phyloP scores from a whole-genome alignment of 2,797 vertebrate genomes.

The Mycteria americana region DNA sequence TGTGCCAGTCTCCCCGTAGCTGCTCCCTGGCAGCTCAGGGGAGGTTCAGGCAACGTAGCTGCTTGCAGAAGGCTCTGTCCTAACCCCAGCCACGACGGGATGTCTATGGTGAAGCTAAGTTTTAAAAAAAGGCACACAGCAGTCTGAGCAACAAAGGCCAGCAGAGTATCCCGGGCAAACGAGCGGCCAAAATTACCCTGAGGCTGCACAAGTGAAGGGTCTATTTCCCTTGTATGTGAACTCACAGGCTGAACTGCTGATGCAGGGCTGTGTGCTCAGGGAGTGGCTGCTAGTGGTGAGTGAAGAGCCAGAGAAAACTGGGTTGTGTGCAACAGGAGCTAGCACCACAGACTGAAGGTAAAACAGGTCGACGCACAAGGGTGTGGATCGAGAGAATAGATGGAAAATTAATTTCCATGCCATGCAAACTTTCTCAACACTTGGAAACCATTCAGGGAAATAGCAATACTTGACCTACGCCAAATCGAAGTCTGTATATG shows the following conservation, averaged over 20 bases:
- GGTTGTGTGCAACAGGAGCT: not conserved
- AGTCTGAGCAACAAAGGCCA: too few species aligned
- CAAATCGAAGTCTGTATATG: not conserved
- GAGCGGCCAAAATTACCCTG: not conserved
- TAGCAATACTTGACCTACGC: not conserved
- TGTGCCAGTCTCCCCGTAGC: rapidly evolving
- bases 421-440: not conserved
- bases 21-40: not conserved
- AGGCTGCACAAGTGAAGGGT: not conserved
- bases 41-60: not conserved
- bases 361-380: rapidly evolving
- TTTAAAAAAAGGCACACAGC: not conserved
- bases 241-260: not conserved
- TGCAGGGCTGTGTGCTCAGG: not conserved
- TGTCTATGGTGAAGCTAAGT: not conserved
- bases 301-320: rapidly evolving
- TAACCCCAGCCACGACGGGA: not conserved
- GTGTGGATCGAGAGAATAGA: not conserved
- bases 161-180: not conserved
- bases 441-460: not conserved
- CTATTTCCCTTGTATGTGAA: rapidly evolving
- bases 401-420: not conserved
- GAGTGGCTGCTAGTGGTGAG: not conserved
- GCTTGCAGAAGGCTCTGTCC: not conserved
- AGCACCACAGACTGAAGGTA: rapidly evolving